Conservation (phyloP, 2,888 invertebrate species). For the Acrobasis consociella region DNA sequence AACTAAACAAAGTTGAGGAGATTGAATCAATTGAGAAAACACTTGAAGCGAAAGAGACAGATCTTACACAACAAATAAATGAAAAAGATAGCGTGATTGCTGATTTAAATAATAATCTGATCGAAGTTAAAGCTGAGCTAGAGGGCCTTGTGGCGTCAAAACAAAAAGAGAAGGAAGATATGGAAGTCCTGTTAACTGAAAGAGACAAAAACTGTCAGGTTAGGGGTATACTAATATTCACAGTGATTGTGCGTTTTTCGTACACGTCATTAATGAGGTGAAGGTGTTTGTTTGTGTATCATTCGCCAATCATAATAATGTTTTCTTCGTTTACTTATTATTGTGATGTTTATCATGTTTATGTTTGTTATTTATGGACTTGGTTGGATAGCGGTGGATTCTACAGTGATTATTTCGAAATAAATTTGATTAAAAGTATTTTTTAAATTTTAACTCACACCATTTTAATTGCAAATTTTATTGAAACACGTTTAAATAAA, state of each 20-base stretch:
- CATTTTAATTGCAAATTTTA: background rate
- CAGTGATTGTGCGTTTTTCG: constrained; percentile 36
- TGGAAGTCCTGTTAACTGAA: constrained; percentile 44
- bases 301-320: background rate
- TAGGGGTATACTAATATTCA: constrained; percentile 48
- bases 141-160: constrained; percentile 46
- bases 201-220: constrained; percentile 66
- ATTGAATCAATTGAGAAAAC: constrained; percentile 50
- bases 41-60: constrained; percentile 41
- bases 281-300: constrained; percentile 14
- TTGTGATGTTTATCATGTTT: background rate
- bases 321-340: background rate
- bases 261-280: constrained; percentile 35
- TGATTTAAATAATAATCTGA: constrained; percentile 42
- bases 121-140: constrained; percentile 48
- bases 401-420: background rate
- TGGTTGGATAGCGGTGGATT: background rate
- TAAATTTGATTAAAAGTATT: no score
- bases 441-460: background rate
- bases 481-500: background rate
- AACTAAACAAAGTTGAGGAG: constrained; percentile 49
- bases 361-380: background rate
- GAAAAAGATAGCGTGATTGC: constrained; percentile 48
- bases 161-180: constrained; percentile 55
- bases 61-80: constrained; percentile 39